Percentiles rank a stretch among this genome's conserved stretches.
Evolutionary conservation across 2,113 vertebrate species (phyloP).

Genomic region (Onychorhynchus coronatus): DNA sequence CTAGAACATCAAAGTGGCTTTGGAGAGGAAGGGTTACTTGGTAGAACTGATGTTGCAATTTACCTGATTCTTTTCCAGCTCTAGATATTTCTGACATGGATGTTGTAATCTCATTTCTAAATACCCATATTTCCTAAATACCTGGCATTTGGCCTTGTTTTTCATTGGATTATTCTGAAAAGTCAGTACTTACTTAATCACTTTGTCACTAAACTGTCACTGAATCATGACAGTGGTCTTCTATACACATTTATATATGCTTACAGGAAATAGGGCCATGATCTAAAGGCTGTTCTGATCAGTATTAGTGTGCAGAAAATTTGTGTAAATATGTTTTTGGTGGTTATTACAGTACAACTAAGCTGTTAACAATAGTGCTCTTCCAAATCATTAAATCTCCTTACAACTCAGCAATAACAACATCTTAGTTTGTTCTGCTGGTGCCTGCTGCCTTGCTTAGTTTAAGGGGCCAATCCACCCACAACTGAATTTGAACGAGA

Average conservation of each 20-base stretch:
- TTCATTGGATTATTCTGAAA: background rate
- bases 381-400: background rate
- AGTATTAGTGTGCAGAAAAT: background rate
- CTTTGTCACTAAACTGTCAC: background rate
- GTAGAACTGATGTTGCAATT: conserved; percentile 4
- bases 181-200: background rate
- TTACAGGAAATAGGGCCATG: background rate
- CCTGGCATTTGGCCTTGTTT: conserved; percentile 5
- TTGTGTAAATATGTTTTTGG: background rate
- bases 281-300: background rate
- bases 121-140: background rate
- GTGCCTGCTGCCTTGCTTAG: background rate
- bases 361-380: background rate
- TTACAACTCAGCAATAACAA: background rate
- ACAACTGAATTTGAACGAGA: background rate
- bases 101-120: conserved; percentile 41
- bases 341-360: background rate
- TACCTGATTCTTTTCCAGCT: background rate
- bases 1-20: background rate
- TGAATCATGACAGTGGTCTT: background rate
- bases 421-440: background rate
- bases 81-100: background rate
- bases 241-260: background rate
- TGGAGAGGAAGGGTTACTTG: conserved; percentile 5
- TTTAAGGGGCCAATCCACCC: background rate